Base-by-base conservation (phyloP, 2,113 vertebrate genomes). In the Mastomys coucha region DNA sequence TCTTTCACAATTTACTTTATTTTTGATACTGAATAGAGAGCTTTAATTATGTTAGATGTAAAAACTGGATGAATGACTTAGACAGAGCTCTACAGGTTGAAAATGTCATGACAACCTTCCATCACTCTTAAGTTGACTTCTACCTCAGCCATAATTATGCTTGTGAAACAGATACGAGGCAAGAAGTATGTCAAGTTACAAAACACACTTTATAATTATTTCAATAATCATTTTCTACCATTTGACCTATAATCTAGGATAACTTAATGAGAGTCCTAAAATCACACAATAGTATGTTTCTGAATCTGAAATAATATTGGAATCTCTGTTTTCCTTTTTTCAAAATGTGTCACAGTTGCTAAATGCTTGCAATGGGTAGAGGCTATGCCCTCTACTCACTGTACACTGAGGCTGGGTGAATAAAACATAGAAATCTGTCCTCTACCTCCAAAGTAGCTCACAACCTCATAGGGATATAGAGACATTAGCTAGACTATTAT, bases 1-100 rank as follows among this genome's bases (percentile, higher is more conserved):
- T 75, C 92, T 78, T n/a, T 56, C 49, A n/a, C 76, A 88, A n/a
- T 70, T 91, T 93, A 19, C 60, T 92, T 90, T 24, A 80, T 86
- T 60, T 89, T 45, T 89, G 33, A 39, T 85, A 80, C 19, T 77
- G 28, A 87, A 10, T 28, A 91, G 2, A 19, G 17, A 88, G 45
- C 45, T 49, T 94, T 31, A 49, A 17, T 88, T 84, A 22, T 28
- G 33, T 89, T 16, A 90, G 26, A 20, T 51, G 49, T 60, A 60
- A n/a, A 89, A 76, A 7, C 33, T 70, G 51, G 81, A 28, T 58
- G 73, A n/a, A 42, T 70, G 6, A 73, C 56, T 24, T 95, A 67
- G 7, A n/a, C 45, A 80, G 51, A 69, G 28, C 73, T 89, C 75
- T 13, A 56, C 17, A 70, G 39, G 39, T 42, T 69, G 22, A 77